These are phyloP conservation scores for Himalopsyche anomala DNA, from an alignment of 2,888 invertebrate species.

Conservation along the genomic window DNA sequence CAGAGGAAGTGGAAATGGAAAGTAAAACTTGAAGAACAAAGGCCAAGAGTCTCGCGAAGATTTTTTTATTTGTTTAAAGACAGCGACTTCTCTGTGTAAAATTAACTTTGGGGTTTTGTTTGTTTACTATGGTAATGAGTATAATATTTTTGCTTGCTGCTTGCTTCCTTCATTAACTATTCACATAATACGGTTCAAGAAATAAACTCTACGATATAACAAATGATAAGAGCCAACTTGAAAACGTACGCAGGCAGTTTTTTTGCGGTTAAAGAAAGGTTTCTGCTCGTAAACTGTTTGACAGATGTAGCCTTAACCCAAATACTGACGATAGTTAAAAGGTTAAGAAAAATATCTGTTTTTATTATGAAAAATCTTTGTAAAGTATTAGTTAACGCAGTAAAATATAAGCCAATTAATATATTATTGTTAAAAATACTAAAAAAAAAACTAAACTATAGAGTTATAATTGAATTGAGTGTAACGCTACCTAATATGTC, in stretches of 20 bases:
- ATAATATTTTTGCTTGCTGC: conserved; percentile 46
- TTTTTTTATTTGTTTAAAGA: conserved; percentile 50
- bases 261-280: neutral
- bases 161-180: conserved; percentile 44
- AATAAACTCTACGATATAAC: conserved; percentile 20
- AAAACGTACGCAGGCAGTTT: neutral
- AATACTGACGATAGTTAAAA: neutral
- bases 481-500: too few relatives aligned
- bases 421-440: too few relatives aligned
- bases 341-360: too few relatives aligned
- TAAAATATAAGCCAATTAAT: too few relatives aligned
- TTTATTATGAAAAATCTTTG: too few relatives aligned
- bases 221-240: neutral
- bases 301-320: neutral
- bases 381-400: too few relatives aligned
- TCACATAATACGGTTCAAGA: conserved; percentile 29
- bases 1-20: conserved; percentile 58
- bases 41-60: conserved; percentile 42
- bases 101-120: conserved; percentile 56
- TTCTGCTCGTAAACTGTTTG: conserved; percentile 19
- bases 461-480: too few relatives aligned
- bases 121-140: conserved; percentile 58
- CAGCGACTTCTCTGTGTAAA: conserved; percentile 50
- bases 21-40: conserved; percentile 58
- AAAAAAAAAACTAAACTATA: too few relatives aligned